phyloP scores from a whole-genome alignment of 1,140 invertebrate species.

The Onthophagus taurus region DNA sequence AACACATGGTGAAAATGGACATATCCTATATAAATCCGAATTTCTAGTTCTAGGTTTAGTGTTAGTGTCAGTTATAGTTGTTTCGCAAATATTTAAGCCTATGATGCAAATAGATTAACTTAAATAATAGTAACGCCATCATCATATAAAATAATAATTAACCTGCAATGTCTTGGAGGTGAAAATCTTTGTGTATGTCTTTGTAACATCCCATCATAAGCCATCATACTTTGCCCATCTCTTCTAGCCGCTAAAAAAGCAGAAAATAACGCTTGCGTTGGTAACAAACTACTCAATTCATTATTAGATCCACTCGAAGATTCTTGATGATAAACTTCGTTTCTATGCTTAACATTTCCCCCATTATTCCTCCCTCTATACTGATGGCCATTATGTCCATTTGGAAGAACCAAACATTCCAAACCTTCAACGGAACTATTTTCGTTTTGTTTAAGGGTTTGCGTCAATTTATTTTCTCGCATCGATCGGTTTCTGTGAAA shows the following conservation, averaged over 20 bases:
- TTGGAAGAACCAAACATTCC: constrained; percentile 28
- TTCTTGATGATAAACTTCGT: constrained; percentile 27
- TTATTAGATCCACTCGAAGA: constrained; percentile 52
- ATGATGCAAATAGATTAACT: too few species aligned
- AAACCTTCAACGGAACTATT: constrained; percentile 33
- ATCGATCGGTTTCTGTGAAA: constrained; percentile 23
- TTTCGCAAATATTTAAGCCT: too few species aligned
- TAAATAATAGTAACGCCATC: too few species aligned
- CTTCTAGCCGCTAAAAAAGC: constrained; percentile 51
- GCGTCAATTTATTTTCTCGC: constrained; percentile 33
- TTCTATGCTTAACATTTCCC: constrained; percentile 10
- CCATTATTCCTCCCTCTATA: constrained; percentile 16
- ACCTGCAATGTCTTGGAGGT: constrained; percentile 17
- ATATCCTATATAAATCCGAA: too few species aligned
- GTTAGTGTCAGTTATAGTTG: too few species aligned
- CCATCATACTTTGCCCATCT: constrained; percentile 39
- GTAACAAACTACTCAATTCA: constrained; percentile 52
- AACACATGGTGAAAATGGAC: too few species aligned
- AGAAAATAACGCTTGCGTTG: constrained; percentile 50
- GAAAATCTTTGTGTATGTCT: constrained; percentile 11
- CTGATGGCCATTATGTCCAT: neutral
- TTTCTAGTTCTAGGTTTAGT: too few species aligned
- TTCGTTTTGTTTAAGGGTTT: constrained; percentile 24
- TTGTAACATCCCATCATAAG: constrained; percentile 22
- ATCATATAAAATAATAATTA: too few species aligned